Percentiles rank a stretch among this genome's conserved stretches.
Conservation (phyloP, 2,888 invertebrate species). For the Eristalinus aeneus region DNA sequence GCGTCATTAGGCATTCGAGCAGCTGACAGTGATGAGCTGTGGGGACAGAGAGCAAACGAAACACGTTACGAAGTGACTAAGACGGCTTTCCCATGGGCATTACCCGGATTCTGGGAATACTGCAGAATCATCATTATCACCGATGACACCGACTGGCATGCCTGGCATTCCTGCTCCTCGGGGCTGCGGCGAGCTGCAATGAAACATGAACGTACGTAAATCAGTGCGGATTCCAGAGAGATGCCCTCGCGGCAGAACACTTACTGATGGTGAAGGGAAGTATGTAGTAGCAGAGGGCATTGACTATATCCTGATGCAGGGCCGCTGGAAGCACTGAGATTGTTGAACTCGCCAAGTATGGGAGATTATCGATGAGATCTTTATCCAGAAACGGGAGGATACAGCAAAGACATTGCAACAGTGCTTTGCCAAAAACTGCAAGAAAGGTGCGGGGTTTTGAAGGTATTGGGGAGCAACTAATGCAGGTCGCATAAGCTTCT, state of each 20-base stretch:
- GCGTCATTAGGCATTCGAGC: constrained; percentile 96
- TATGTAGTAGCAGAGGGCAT: constrained; percentile 96
- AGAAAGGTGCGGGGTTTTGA: constrained; percentile 71
- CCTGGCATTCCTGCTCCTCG: constrained; percentile 89
- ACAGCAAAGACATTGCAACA: constrained; percentile 96
- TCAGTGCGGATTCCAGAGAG: constrained; percentile 14
- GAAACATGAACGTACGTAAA: neutral
- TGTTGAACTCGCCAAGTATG: constrained; percentile 96
- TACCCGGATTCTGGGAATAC: constrained; percentile 95
- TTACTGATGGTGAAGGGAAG: constrained; percentile 97
- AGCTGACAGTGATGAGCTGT: constrained; percentile 97
- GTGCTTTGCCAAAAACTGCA: constrained; percentile 94
- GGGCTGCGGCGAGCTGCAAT: constrained; percentile 85
- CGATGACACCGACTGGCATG: constrained; percentile 93
- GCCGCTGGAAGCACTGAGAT: constrained; percentile 94
- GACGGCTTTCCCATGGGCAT: constrained; percentile 61
- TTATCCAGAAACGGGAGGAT: constrained; percentile 97
- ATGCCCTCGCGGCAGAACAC: constrained; percentile 77
- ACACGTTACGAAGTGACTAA: neutral
- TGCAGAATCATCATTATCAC: constrained; percentile 99
- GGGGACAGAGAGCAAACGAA: constrained; percentile 71
- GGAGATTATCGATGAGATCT: constrained; percentile 96
- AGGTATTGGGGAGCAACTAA: neutral
- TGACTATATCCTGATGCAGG: constrained; percentile 96
- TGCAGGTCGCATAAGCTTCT: constrained; percentile 15